These are phyloP conservation scores for Hepsetus odoe DNA, from an alignment of 2,113 vertebrate genomes.

Conservation along the genomic window DNA sequence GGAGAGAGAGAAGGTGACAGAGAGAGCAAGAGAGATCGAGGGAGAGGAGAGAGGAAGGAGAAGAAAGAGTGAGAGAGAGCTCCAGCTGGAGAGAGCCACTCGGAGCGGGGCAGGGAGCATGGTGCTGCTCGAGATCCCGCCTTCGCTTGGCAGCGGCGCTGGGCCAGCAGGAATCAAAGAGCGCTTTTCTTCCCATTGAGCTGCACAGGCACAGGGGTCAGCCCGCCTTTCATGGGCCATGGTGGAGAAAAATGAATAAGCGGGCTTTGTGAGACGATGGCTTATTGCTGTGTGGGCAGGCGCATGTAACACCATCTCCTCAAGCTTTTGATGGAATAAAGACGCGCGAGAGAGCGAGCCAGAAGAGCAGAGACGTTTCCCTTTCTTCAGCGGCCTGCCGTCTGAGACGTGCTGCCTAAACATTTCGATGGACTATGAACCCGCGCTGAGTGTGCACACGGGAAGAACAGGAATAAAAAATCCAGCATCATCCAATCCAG, in stretches of 20 bases:
- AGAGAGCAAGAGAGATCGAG: neutral
- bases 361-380: constrained; percentile 34
- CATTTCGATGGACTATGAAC: constrained; percentile 49
- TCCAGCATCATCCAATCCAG: neutral
- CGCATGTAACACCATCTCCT: constrained; percentile 60
- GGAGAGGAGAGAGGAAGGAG: constrained; percentile 4
- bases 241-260: constrained; percentile 63
- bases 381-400: constrained; percentile 15
- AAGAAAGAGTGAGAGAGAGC: constrained; percentile 25
- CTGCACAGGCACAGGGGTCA: constrained; percentile 59
- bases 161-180: constrained; percentile 69
- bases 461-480: neutral
- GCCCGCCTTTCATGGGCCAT: constrained; percentile 64
- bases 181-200: constrained; percentile 70
- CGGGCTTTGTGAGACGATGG: constrained; percentile 62
- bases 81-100: constrained; percentile 40
- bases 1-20: neutral
- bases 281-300: constrained; percentile 57
- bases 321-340: constrained; percentile 52
- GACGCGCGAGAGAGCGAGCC: neutral
- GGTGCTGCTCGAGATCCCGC: constrained; percentile 44
- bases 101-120: constrained; percentile 33
- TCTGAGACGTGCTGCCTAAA: constrained; percentile 43
- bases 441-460: constrained; percentile 2
- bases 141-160: constrained; percentile 54